Base-by-base conservation (phyloP, 2,113 vertebrate species). In the Pao palembangensis region DNA sequence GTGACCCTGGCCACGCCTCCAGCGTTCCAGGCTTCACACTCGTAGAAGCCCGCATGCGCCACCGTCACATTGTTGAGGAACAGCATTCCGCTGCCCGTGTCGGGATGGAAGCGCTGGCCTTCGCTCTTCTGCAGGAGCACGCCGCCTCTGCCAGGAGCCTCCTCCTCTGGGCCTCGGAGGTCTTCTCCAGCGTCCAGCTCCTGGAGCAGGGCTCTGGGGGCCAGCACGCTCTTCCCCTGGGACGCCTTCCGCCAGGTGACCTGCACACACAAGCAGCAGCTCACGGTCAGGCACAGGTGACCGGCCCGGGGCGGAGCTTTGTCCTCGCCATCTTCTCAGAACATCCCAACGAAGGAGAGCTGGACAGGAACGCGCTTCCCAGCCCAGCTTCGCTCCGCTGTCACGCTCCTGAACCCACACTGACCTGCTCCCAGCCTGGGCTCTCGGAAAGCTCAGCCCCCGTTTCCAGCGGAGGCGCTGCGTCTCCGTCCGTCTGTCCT, bases 11-110 rank as follows among this genome's bases (percentile, higher is more conserved):
- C 92, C 3, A 90, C 85, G 0, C 94, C 94, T 0, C 94, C 94
- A 0, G 94, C 92, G 6, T 96, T 96, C 85, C 92, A 90, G 10
- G 94, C 94, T 73, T 95, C 94, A 6, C 94, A 96, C 64, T 94
- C 94, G 0, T 95, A 96, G 31, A 89, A 92, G 31, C 94, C 94
- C 0, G 92, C 93, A 0, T 96, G 94, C 0, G 94, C 91, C 73
- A 91, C 85, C 0, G 93, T 94, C 76, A 96, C 90, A 20, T 96
- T 96, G 78, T 87, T 92, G 54, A 96, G 92, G 65, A 94, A 93
- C 15, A 95, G 84, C 93, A 94, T 93, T 16, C 94, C 94, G 1
- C 93, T 94, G 73, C 94, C 94, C 0, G 92, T 94, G 84, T 94
- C 93, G 0, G 92, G 88, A 76, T 90, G 87, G 3, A 94, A 92